Evolutionary conservation across 2,888 invertebrate genomes (phyloP).

Genomic region (Masnerella sp.): DNA sequence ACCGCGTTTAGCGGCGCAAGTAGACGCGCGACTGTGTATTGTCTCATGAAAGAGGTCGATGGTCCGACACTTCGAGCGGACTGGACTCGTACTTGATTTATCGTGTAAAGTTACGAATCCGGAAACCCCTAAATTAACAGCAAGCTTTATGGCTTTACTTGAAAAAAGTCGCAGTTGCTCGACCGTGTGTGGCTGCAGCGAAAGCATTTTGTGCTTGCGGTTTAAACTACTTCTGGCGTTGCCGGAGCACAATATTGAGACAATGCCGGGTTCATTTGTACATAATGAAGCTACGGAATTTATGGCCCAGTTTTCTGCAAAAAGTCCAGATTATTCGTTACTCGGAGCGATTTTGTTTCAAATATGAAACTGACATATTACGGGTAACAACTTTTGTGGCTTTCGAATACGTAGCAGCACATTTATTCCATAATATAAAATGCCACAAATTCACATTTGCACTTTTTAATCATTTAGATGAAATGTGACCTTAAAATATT

Average conservation of each 20-base stretch:
- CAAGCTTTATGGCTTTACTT: slow-evolving; percentile 57
- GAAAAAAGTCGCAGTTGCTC: slow-evolving; percentile 18
- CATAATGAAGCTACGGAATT: slow-evolving; percentile 55
- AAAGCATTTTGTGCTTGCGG: slow-evolving; percentile 53
- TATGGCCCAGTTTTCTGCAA: slow-evolving; percentile 43
- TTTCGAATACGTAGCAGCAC: no score
- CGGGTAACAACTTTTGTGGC: no score
- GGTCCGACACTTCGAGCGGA: slow-evolving; percentile 52
- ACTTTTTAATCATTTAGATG: no score
- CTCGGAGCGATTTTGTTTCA: slow-evolving; percentile 12
- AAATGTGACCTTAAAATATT: no score
- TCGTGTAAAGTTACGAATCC: slow-evolving; percentile 58
- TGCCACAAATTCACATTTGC: no score
- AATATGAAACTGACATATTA: slow-evolving; percentile 13
- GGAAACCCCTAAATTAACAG: slow-evolving; percentile 59
- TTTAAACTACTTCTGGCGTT: slow-evolving; percentile 47
- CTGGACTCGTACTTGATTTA: slow-evolving; percentile 60
- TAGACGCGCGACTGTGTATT: slow-evolving; percentile 52
- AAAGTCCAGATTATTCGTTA: slow-evolving; percentile 26
- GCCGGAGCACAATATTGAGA: slow-evolving; percentile 41
- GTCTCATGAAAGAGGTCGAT: slow-evolving; percentile 58
- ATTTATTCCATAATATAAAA: no score
- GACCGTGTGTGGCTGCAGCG: slow-evolving; percentile 23
- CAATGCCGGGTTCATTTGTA: slow-evolving; percentile 52
- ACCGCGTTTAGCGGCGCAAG: slow-evolving; percentile 52